phyloP scores from a whole-genome alignment of 2,113 vertebrate genomes.

The Muntiacus reevesi region DNA sequence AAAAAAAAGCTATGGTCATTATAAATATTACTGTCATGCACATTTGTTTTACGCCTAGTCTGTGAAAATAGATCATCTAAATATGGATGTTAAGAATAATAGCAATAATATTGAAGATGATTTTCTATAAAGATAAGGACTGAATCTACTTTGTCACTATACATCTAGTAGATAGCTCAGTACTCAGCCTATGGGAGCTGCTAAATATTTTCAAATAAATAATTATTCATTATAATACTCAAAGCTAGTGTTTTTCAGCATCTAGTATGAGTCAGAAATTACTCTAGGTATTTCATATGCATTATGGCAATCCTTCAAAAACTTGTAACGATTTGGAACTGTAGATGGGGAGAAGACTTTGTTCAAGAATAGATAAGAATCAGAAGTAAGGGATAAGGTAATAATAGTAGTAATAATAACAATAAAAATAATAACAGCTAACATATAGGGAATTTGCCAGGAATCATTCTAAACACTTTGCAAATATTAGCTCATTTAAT shows the following conservation, averaged over 20 bases:
- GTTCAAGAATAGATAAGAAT: neutral
- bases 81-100: neutral
- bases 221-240: neutral
- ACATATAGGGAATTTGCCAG: neutral
- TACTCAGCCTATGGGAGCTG: neutral
- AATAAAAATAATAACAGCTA: neutral
- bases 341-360: neutral
- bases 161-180: neutral
- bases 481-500: neutral
- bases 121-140: neutral
- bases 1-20: neutral
- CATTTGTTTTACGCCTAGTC: neutral
- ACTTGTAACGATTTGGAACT: neutral
- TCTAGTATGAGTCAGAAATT: neutral
- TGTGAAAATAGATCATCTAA: neutral
- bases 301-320: neutral
- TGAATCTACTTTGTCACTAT: neutral
- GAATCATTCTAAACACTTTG: no score
- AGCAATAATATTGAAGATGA: neutral
- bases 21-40: neutral
- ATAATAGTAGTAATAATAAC: neutral
- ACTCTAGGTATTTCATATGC: neutral
- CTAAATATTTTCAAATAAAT: neutral
- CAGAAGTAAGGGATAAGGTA: neutral
- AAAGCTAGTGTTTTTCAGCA: neutral